Base-by-base conservation (phyloP, 2,888 invertebrate species). In the Cactoblastis cactorum region DNA sequence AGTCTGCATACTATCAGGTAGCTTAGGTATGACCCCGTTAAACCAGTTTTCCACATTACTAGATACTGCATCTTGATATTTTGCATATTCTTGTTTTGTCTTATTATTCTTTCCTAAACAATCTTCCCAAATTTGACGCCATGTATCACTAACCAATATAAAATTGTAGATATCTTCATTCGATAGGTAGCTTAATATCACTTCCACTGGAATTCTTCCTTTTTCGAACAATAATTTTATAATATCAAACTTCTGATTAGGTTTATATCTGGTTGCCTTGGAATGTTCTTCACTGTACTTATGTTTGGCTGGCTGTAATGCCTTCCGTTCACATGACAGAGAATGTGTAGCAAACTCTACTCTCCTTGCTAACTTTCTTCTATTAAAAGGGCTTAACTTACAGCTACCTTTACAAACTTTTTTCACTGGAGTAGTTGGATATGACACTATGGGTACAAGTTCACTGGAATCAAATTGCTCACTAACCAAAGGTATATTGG, bases 371-470 rank as follows among this genome's bases (percentile, higher is more conserved):
- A 83, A 78, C 65, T 69, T 82, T 49, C 65, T 74, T 46, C 77
- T 53, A 38, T 49, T 56, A 34, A 58, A 74, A 1, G 83, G 80
- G 51, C 77, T 81, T 50, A 72, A 59, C 51, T 71, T 80, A 59
- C 84, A 83, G 58, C 74, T 81, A 53, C 65, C 71, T 58, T 59
- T 71, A 47, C 77, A 77, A 8, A 62, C 58, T 60, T 71, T 80
- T 58, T 89, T 89, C 18, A 87, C 70, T 53, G 88, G 88, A 61
- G 88, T 89, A 39, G 80, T 74, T 52, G 88, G 88, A 58, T 82
- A 83, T 41, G 77, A 65, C 38, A 68, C 55, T 49, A 75, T 63
- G 52, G 70, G 62, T 11, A 69, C 69, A 55, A 69, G 52, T 19
- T 41, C 45, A 47, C n/a, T 19, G 15, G 39, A 22, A 19, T 8